A percentile compares a stretch with the other conserved stretches of the same genome.
These are phyloP conservation scores for Phyllostomus discolor DNA, from an alignment of 2,113 vertebrate species.

Conservation along the genomic window DNA sequence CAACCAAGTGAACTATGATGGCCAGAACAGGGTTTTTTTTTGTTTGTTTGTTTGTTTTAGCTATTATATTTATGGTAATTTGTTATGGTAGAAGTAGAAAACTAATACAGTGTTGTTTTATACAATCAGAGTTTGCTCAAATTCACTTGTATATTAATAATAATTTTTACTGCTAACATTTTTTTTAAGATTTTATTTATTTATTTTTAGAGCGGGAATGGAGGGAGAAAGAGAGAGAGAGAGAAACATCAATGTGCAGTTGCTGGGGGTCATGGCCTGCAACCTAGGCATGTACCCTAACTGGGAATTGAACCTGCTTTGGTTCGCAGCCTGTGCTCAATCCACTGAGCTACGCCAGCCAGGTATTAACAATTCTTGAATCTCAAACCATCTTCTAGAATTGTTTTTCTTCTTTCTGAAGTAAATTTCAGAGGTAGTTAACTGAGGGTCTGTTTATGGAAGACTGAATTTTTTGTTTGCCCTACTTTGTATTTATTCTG, in stretches of 20 bases:
- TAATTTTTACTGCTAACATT: not conserved
- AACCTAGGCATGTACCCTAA: too few relatives aligned
- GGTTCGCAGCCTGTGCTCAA: too few relatives aligned
- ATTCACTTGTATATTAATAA: not conserved
- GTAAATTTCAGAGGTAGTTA: not conserved
- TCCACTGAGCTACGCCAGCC: too few relatives aligned
- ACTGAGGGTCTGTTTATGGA: not conserved
- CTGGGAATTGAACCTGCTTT: too few relatives aligned
- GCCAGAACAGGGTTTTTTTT: too few relatives aligned
- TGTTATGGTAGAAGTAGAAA: not conserved
- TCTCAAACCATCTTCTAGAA: not conserved
- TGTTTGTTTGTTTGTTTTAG: not conserved
- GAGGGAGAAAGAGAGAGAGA: too few relatives aligned
- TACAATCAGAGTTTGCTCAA: not conserved
- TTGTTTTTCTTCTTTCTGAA: not conserved
- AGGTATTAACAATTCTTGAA: not conserved
- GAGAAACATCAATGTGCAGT: too few relatives aligned
- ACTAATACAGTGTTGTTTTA: not conserved
- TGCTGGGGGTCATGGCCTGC: too few relatives aligned
- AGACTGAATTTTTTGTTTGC: not conserved
- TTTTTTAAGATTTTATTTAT: too few relatives aligned
- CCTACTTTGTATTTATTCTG: not conserved
- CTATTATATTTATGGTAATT: not conserved
- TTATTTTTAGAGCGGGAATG: too few relatives aligned
- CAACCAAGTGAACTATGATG: too few relatives aligned